A percentile compares a stretch with the other conserved stretches of the same genome.
Conservation (phyloP, 2,113 vertebrate species). For the Calyptomena viridis region DNA sequence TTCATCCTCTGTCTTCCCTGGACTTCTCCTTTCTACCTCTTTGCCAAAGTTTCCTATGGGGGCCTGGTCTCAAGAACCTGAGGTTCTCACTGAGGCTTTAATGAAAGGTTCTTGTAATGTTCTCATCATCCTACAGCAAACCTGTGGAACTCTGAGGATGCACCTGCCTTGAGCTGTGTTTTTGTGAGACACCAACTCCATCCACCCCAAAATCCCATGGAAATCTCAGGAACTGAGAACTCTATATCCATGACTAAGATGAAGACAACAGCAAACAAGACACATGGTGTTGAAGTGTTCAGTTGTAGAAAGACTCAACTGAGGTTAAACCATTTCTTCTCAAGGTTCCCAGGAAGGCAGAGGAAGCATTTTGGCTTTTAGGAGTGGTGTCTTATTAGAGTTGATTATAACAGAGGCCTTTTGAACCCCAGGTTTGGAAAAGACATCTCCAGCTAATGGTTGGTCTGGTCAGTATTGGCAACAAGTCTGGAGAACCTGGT, state of each 20-base stretch:
- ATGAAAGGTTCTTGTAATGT: not conserved
- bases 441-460: not conserved
- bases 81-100: not conserved
- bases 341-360: not conserved
- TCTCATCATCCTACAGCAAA: not conserved
- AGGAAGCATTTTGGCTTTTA: not conserved
- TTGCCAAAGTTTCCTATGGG: not conserved
- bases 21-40: not conserved
- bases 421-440: not conserved
- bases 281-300: rapidly evolving
- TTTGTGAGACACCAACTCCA: not conserved
- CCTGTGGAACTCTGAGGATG: not conserved
- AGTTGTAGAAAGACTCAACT: not conserved
- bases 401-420: not conserved
- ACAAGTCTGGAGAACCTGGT: not conserved
- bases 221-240: not conserved
- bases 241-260: not conserved
- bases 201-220: not conserved
- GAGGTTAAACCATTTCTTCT: not conserved
- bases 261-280: not conserved
- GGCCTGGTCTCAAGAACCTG: not conserved
- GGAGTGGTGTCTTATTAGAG: not conserved
- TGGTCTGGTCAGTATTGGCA: not conserved
- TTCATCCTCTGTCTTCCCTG: not conserved
- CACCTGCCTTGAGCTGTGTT: not conserved